Evolutionary conservation across 1,140 invertebrate species (phyloP).

Genomic region (Platyura marginata): DNA sequence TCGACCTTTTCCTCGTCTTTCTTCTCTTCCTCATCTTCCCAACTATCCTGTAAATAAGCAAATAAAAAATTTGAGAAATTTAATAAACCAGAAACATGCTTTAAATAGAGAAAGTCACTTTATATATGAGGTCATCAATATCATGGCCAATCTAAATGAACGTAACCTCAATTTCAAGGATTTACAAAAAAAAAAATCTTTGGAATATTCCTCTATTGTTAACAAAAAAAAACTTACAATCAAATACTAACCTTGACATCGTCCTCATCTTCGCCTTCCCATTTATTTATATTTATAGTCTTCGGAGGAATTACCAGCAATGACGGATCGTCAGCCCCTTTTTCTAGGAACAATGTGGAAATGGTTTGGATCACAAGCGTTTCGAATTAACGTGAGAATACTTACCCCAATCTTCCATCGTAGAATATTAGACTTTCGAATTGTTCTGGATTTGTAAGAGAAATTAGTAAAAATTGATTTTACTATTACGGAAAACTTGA

Average conservation of each 20-base stretch:
- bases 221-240: neutral
- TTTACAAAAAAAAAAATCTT: neutral
- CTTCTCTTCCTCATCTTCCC: conserved; percentile 67
- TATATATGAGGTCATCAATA: no score
- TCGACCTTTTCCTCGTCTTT: conserved; percentile 37
- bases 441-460: no score
- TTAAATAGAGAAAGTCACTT: no score
- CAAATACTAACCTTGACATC: conserved; percentile 50
- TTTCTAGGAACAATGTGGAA: neutral
- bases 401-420: neutral
- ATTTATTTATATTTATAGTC: conserved; percentile 39
- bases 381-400: neutral
- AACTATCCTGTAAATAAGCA: conserved; percentile 46
- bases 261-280: conserved; percentile 77
- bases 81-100: neutral
- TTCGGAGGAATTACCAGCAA: conserved; percentile 15
- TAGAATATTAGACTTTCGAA: no score
- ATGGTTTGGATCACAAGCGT: neutral
- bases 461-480: no score
- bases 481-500: no score
- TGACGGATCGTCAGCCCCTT: neutral
- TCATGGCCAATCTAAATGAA: neutral
- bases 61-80: neutral
- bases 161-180: neutral
- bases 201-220: neutral